Evolutionary conservation across 23 tunicate species (phyloP).

Genomic region (Styela clava): DNA sequence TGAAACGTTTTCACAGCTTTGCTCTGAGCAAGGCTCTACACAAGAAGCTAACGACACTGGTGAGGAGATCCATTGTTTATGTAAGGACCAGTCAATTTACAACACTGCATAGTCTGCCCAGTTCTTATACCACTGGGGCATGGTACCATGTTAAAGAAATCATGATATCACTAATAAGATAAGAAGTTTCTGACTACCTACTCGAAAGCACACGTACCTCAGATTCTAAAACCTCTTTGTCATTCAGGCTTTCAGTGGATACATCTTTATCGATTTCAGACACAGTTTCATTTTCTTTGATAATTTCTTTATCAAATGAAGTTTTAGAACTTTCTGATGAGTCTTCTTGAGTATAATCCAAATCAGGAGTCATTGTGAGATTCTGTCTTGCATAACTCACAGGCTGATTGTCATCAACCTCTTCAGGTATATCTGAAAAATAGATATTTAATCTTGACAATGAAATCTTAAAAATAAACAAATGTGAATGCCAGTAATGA

Average conservation of each 20-base stretch:
- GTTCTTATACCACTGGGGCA: too few relatives aligned
- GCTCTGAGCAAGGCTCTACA: too few relatives aligned
- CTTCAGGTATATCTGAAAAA: background rate
- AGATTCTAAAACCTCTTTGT: background rate
- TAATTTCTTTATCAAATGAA: background rate
- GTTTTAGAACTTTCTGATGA: background rate
- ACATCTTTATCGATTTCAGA: background rate
- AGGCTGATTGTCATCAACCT: background rate
- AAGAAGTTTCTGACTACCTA: too few relatives aligned
- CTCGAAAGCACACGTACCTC: background rate
- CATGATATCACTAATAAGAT: too few relatives aligned
- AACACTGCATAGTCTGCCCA: too few relatives aligned
- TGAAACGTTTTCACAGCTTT: too few relatives aligned
- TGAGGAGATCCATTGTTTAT: too few relatives aligned
- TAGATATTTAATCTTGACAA: background rate
- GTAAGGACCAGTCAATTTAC: too few relatives aligned
- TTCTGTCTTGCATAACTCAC: constrained; percentile 36
- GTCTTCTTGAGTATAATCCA: constrained; percentile 63
- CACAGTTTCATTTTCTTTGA: background rate
- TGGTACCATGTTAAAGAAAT: too few relatives aligned
- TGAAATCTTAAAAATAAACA: background rate
- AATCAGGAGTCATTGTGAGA: constrained; percentile 87
- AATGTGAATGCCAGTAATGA: background rate
- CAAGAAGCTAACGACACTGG: too few relatives aligned
- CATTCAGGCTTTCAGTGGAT: background rate